Percentiles rank a stretch among this genome's conserved stretches.
Evolutionary conservation across 2,113 vertebrate genomes (phyloP).

Genomic region (Hippopotamus amphibius): DNA sequence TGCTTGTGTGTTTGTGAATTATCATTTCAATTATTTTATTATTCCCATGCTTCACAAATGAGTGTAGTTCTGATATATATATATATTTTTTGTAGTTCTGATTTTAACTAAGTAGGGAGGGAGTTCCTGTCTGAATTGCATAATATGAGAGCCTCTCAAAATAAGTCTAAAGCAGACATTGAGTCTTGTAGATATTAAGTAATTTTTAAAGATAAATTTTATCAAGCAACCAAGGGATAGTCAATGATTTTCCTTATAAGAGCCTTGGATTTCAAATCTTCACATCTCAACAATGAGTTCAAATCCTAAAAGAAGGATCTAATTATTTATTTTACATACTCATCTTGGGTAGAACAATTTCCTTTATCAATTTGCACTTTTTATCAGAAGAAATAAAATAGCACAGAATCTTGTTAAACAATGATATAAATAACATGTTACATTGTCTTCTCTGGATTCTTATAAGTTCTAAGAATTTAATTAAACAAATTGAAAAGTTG

Average conservation of each 20-base stretch:
- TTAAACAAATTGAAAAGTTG: neutral
- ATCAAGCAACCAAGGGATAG: neutral
- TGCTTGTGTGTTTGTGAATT: neutral
- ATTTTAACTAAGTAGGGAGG: neutral
- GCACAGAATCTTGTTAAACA: neutral
- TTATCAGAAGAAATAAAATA: conserved; percentile 13
- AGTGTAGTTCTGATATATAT: neutral
- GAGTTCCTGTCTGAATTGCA: neutral
- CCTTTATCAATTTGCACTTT: neutral
- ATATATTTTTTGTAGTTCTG: neutral
- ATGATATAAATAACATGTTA: neutral
- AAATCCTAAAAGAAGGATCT: neutral
- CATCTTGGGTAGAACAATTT: neutral
- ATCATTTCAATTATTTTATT: conserved; percentile 45
- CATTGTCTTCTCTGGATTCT: neutral
- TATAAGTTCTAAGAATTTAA: neutral
- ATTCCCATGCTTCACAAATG: neutral
- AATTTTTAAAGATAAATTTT: neutral
- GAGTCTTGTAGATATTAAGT: neutral
- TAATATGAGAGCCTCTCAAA: neutral
- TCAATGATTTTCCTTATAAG: neutral
- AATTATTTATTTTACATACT: neutral
- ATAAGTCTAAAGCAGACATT: neutral
- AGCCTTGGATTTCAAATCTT: neutral
- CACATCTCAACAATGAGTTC: neutral